phyloP scores from a whole-genome alignment of 2,113 vertebrate species.

The Silurus glanis region DNA sequence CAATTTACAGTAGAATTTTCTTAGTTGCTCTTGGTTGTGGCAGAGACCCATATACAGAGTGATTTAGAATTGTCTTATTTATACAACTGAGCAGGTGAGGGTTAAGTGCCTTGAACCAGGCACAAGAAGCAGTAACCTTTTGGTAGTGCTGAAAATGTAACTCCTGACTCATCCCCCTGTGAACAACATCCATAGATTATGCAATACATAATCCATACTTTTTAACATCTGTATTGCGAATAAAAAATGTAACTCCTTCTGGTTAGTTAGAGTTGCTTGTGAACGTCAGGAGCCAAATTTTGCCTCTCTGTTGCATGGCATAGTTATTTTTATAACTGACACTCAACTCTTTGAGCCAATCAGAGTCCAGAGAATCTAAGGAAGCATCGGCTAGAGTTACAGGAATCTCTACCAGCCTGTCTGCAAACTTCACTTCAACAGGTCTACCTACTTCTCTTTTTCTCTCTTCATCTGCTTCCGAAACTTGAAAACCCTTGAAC shows the following conservation, averaged over 20 bases:
- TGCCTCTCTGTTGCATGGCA: conserved; percentile 27
- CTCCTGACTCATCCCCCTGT: too few relatives aligned
- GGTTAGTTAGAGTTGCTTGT: conserved; percentile 14
- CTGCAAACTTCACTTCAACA: neutral
- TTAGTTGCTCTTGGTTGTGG: too few relatives aligned
- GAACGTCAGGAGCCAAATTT: conserved; percentile 31
- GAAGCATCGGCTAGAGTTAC: conserved; percentile 29
- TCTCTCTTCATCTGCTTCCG: neutral
- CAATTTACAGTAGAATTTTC: too few relatives aligned
- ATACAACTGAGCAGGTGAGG: too few relatives aligned
- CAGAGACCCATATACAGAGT: too few relatives aligned
- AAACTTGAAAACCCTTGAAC: neutral
- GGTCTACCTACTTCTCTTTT: neutral
- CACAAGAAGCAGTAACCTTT: too few relatives aligned
- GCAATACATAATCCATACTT: neutral
- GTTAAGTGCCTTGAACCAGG: too few relatives aligned
- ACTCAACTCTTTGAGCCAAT: conserved; percentile 31
- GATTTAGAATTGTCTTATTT: too few relatives aligned
- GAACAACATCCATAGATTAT: neutral
- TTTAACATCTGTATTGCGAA: neutral
- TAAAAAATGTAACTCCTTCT: neutral
- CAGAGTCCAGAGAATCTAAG: conserved; percentile 35
- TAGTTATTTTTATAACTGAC: conserved; percentile 47
- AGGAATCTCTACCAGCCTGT: neutral
- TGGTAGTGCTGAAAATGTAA: too few relatives aligned